phyloP scores from a whole-genome alignment of 2,888 invertebrate genomes.

The Drosophila villosipedis region DNA sequence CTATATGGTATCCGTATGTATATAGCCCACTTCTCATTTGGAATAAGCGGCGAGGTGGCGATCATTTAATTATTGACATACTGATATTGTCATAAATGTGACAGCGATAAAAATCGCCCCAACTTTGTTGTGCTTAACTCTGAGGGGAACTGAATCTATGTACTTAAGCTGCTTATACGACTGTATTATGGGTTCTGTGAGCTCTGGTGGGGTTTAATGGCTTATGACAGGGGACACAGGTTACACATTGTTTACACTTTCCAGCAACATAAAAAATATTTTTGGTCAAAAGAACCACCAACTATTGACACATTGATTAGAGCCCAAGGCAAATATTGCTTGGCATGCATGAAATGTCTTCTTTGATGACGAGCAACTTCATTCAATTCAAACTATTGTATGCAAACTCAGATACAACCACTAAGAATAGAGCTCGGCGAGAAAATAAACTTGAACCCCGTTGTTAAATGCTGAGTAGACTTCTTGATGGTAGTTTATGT shows the following conservation, averaged over 20 bases:
- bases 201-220: conserved; percentile 14
- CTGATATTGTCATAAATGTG: conserved; percentile 83
- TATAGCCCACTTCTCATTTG: conserved; percentile 14
- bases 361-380: background rate
- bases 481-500: background rate
- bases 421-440: background rate
- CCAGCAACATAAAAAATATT: conserved; percentile 47
- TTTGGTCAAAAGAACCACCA: conserved; percentile 51
- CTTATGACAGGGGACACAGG: conserved; percentile 46
- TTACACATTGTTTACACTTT: conserved; percentile 64
- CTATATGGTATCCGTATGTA: background rate
- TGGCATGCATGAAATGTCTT: background rate
- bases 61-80: conserved; percentile 73
- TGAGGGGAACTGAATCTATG: background rate
- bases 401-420: background rate
- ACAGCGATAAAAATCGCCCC: conserved; percentile 81
- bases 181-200: conserved; percentile 7
- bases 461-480: background rate
- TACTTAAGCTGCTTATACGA: conserved; percentile 10
- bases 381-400: background rate
- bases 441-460: background rate
- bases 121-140: conserved; percentile 42
- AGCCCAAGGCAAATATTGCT: background rate
- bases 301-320: conserved; percentile 11
- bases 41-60: conserved; percentile 52